Evolutionary conservation across 1,140 invertebrate species (phyloP), one percentile per base, ranked within the genome.

Genomic region (Vanessa atalanta): DNA sequence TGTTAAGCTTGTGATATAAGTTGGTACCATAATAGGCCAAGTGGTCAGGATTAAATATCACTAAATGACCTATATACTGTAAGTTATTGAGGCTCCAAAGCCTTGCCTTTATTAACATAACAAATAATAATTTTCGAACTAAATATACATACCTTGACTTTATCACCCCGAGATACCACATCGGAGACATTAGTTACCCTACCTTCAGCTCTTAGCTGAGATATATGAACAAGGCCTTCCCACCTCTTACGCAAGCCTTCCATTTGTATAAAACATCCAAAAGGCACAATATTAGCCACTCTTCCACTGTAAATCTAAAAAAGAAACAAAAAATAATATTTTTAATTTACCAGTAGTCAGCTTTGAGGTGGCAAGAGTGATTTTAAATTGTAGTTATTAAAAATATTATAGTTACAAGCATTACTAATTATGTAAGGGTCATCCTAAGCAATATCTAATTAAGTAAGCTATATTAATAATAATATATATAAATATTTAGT

Each of bases 221-320:
- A 99, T 79, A 99, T 99, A 85, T 99, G 99, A 11, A 99, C 98
- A 0, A 99, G 93, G 3, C 99, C 99, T 92, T 99, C 99, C 95
- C 96, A 97, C 70, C 97, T 94, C 70, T 96, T 95, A 64, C 96
- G 94, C 9, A 99, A 93, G 0, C 98, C 98, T 87, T 99, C 98
- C 8, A 99, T 91, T 90, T 98, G 97, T 1, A 99, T 98, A 93
- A 99, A 99, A 92, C 98, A 99, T 3, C 99, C 99, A 94, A 99
- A 99, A 48, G 97, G 95, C 43, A 99, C 98, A 76, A 99, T 97
- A 83, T 98, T 99, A 7, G 97, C 97, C 0, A 99, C 97, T 93
- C 98, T 97, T 0, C 98, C 99, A 78, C 95, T 94, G 88, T 99
- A 99, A 82, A 99, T 98, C 94, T 97, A 79, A 37, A 88, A 88